Percentiles rank a stretch among this genome's conserved stretches.
These are phyloP conservation scores for Toxotes jaculatrix DNA, from an alignment of 2,113 vertebrate species.

Conservation along the genomic window DNA sequence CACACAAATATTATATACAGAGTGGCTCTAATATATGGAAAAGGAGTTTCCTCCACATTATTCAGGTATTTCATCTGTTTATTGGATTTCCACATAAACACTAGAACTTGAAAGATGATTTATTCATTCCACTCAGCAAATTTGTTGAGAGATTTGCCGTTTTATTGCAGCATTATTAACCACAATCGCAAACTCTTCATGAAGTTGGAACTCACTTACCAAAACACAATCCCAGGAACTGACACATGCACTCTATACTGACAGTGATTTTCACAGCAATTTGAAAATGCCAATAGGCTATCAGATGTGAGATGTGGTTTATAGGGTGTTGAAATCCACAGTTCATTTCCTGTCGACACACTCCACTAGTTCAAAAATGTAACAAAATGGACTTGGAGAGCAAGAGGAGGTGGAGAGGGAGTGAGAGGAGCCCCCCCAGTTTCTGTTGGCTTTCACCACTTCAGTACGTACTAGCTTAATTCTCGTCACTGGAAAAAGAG, in stretches of 20 bases:
- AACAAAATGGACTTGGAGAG: conserved; percentile 27
- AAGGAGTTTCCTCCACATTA: too few species aligned
- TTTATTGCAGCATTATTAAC: not conserved
- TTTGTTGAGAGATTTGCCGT: not conserved
- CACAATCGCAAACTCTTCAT: not conserved
- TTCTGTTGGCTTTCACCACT: conserved; percentile 2
- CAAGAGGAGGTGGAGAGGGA: not conserved
- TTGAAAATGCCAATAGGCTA: conserved; percentile 14
- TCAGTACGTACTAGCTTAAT: not conserved
- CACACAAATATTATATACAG: too few species aligned
- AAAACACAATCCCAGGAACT: not conserved
- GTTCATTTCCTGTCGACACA: conserved; percentile 11
- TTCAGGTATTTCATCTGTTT: too few species aligned
- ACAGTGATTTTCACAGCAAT: conserved; percentile 24
- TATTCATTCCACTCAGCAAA: not conserved
- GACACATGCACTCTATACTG: not conserved
- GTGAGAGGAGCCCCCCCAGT: not conserved
- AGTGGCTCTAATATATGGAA: too few species aligned
- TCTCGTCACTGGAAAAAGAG: not conserved
- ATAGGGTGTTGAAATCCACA: conserved; percentile 2
- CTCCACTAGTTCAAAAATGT: conserved; percentile 9
- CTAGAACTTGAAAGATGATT: not conserved
- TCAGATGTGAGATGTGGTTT: conserved; percentile 25
- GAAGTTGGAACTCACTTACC: not conserved
- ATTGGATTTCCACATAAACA: not conserved